Conservation (phyloP, 2,888 invertebrate genomes). For the Rapana venosa region DNA sequence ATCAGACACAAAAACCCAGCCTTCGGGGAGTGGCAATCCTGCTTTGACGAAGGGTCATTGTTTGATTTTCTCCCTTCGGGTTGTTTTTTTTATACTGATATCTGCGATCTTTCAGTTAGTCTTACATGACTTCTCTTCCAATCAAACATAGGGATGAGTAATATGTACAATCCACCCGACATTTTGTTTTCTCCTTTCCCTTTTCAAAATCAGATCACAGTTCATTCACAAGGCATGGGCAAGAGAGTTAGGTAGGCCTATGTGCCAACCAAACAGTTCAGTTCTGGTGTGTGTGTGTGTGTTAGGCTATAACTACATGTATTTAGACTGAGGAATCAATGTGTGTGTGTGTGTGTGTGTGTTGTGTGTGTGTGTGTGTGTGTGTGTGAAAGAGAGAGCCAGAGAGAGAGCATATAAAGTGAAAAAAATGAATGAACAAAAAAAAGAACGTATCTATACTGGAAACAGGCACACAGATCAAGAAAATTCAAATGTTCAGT, state of each 20-base stretch:
- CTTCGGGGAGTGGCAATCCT: constrained; percentile 26
- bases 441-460: not conserved
- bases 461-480: too few relatives aligned
- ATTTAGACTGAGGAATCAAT: too few relatives aligned
- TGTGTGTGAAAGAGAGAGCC: not conserved
- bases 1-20: constrained; percentile 18
- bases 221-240: not conserved
- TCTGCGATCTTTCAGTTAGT: not conserved
- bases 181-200: too few relatives aligned
- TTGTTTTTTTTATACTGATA: not conserved
- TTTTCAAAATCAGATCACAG: not conserved
- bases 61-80: not conserved
- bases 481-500: too few relatives aligned
- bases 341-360: constrained; percentile 25
- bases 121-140: not conserved
- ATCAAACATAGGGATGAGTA: not conserved
- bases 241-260: not conserved
- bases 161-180: not conserved
- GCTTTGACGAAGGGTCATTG: not conserved
- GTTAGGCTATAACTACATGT: not conserved
- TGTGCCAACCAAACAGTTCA: too few relatives aligned
- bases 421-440: not conserved
- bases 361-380: constrained; percentile 29
- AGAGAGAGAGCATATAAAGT: not conserved
- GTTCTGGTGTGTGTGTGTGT: too few relatives aligned